These are phyloP conservation scores for Morinoia aosen DNA, from an alignment of 2,888 invertebrate species.

Conservation along the genomic window DNA sequence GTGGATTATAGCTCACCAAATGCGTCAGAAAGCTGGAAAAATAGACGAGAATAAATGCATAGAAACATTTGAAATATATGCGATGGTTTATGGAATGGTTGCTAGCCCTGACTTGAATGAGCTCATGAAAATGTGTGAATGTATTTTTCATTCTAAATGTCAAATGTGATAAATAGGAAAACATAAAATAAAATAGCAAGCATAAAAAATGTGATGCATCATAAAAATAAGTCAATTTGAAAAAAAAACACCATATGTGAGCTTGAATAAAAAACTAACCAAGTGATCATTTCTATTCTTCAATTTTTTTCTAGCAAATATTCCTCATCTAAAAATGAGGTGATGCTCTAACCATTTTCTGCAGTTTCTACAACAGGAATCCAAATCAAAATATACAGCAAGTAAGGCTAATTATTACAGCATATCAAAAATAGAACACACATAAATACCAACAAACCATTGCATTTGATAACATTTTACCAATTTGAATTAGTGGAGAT, in stretches of 20 bases:
- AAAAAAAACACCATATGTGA: neutral
- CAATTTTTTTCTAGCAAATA: neutral
- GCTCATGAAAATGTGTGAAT: neutral
- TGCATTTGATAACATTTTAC: too few species aligned
- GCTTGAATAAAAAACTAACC: too few species aligned
- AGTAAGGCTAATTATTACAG: neutral
- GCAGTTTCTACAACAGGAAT: neutral
- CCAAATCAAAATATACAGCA: neutral
- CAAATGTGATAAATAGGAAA: too few species aligned
- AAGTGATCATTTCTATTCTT: too few species aligned
- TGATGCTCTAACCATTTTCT: neutral
- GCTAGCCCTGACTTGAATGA: too few species aligned
- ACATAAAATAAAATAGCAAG: too few species aligned
- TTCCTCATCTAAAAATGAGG: neutral
- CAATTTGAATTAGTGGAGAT: neutral
- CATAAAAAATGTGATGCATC: neutral
- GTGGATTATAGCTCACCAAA: conserved; percentile 65
- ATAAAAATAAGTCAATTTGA: neutral
- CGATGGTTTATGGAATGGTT: too few species aligned
- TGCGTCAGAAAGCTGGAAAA: conserved; percentile 63
- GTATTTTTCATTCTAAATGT: too few species aligned
- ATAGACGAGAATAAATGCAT: neutral
- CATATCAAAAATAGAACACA: too few species aligned
- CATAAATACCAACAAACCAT: too few species aligned
- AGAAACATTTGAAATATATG: neutral